Conservation (phyloP, 2,113 vertebrate genomes). For the Aptenodytes forsteri region DNA sequence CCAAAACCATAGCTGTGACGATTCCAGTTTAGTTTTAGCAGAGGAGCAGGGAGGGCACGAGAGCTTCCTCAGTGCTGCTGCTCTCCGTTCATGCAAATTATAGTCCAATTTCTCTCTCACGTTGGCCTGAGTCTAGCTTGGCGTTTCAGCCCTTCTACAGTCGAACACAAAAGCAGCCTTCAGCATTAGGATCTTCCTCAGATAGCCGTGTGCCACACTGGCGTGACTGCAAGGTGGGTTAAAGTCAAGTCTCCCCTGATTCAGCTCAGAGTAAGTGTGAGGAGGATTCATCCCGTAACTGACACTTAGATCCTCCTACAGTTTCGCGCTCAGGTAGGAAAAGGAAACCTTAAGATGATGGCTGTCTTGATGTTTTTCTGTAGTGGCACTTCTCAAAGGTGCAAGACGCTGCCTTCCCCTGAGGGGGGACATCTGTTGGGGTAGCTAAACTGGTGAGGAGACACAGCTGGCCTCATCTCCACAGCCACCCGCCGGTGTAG, state of each 20-base stretch:
- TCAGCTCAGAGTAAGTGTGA: background rate
- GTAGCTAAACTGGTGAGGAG: background rate
- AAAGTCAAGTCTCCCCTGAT: background rate
- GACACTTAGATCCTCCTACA: background rate
- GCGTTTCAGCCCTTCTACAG: background rate
- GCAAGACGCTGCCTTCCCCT: background rate
- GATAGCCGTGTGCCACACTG: background rate
- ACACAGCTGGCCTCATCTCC: background rate
- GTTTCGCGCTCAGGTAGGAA: background rate
- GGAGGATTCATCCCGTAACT: background rate
- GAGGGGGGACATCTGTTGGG: background rate
- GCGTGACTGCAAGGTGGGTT: no score
- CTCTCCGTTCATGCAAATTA: background rate
- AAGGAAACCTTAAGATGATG: background rate
- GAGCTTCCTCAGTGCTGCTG: background rate
- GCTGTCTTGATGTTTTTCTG: background rate
- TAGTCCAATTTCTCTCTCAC: background rate
- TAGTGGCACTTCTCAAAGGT: background rate
- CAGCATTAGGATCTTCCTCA: background rate
- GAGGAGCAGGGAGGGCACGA: background rate
- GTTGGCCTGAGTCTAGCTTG: background rate
- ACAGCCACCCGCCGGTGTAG: background rate
- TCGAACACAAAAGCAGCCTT: background rate
- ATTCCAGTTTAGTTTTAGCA: background rate
- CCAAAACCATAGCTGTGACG: rapidly evolving